Evolutionary conservation across 2,113 vertebrate species (phyloP).

Genomic region (Zosterops borbonicus): DNA sequence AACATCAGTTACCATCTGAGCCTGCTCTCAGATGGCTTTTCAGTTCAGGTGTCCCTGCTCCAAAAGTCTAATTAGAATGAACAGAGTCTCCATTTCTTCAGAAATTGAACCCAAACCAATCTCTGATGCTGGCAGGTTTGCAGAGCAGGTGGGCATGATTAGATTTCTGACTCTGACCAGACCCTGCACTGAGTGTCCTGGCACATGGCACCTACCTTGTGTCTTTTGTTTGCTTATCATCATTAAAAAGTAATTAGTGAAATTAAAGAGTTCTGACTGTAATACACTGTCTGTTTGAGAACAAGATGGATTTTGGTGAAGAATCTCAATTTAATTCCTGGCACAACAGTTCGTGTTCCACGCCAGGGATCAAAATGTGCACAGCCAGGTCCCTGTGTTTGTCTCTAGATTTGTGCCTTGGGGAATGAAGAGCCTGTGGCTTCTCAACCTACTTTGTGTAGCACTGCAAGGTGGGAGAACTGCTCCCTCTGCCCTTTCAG

Average conservation of each 20-base stretch:
- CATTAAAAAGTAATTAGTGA: constrained; percentile 74
- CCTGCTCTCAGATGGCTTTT: not conserved
- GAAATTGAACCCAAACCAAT: constrained; percentile 32
- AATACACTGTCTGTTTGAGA: not conserved
- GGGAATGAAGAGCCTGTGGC: not conserved
- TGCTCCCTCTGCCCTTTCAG: not conserved
- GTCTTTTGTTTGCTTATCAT: constrained; percentile 48
- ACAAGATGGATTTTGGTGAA: not conserved
- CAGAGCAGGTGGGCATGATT: constrained; percentile 50
- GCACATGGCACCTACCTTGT: not conserved
- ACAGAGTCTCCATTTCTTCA: not conserved
- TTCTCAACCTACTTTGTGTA: not conserved
- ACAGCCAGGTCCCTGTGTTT: not conserved
- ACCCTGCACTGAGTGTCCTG: not conserved
- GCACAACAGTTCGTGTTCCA: not conserved
- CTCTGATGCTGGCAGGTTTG: constrained; percentile 12
- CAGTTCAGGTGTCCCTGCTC: constrained; percentile 16
- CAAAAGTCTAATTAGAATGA: constrained; percentile 39
- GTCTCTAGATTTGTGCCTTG: not conserved
- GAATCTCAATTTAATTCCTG: not conserved
- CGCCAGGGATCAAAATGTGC: not conserved
- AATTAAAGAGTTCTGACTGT: constrained; percentile 22
- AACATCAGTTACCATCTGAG: not conserved
- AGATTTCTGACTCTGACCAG: constrained; percentile 17
- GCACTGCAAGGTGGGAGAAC: not conserved